phyloP scores from a whole-genome alignment of 37 sponge, comb jelly and placozoan genomes.

The Oopsacas minuta region DNA sequence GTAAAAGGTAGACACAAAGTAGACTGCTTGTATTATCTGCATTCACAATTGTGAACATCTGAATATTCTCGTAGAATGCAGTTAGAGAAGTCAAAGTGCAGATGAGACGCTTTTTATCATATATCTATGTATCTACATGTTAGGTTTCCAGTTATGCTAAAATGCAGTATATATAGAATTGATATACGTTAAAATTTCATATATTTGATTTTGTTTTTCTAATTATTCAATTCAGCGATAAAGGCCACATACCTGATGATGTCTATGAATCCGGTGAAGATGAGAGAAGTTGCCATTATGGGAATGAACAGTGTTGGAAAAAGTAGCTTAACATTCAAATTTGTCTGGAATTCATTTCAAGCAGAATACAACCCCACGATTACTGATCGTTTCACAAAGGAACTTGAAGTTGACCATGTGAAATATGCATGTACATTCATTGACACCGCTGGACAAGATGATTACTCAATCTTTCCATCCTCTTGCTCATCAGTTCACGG shows the following conservation, averaged over 20 bases:
- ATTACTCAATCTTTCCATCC: background rate
- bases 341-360: background rate
- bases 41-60: background rate
- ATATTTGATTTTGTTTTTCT: background rate
- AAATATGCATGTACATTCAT: background rate
- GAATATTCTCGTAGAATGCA: background rate
- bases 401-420: background rate
- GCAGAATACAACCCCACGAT: background rate
- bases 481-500: background rate
- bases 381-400: background rate
- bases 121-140: background rate
- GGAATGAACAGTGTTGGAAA: slow-evolving; percentile 1
- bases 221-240: background rate
- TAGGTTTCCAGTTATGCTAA: background rate
- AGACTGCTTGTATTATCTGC: background rate
- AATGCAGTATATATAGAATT: background rate
- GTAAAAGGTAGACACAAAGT: background rate
- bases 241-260: background rate
- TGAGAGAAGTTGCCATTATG: slow-evolving; percentile 14
- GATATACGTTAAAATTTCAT: background rate
- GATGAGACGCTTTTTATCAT: background rate
- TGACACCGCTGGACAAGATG: slow-evolving; percentile 1
- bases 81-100: background rate
- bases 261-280: background rate
- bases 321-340: slow-evolving; percentile 12